Evolutionary conservation across 2,888 invertebrate species (phyloP), one percentile per base, ranked within the genome.

Genomic region (Brenthis daphne): DNA sequence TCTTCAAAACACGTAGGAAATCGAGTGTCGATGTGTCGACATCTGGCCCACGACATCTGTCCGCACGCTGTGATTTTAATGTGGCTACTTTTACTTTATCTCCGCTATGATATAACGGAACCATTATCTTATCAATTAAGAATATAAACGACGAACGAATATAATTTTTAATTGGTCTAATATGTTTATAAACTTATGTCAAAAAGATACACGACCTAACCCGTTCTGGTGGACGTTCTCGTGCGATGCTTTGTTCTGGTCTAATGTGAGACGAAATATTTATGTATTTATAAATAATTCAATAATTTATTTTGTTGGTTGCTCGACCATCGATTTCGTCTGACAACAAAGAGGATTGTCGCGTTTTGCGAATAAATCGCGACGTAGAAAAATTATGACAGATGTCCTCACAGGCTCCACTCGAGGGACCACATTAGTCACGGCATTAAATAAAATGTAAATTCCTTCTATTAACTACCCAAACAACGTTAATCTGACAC

Each of bases 381-480:
- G 90, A 92, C 92, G 88, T 90, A 89, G 90, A 92, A 92, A 90
- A 92, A 92, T 91, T 90, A 92, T 91, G 92, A 92, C 88, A 91
- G 87, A 92, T 92, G 85, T 79, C 58, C 48, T 60, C 83, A 85
- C 77, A 83, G 81, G 79, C 81, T 81, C 77, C 80, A 76, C 79
- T 79, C 78, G 81, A 81, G 78, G 76, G 77, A 75, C 74, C 77
- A 76, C 79, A 89, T 92, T 90, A 86, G 88, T 91, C 87, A 91
- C 78, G 86, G 89, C 68, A 87, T 89, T 88, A 86, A 86, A 88
- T 87, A 86, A 85, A 85, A 88, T 86, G 82, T 83, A 82, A 85
- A 87, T 83, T 80, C 81, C 80, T 79, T 80, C 79, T 78, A 81
- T 88, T 86, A 88, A 84, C 80, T 78, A 70, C 72, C 79, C 82